phyloP scores from a whole-genome alignment of 1,140 invertebrate species.

The Brachionus koreanus region DNA sequence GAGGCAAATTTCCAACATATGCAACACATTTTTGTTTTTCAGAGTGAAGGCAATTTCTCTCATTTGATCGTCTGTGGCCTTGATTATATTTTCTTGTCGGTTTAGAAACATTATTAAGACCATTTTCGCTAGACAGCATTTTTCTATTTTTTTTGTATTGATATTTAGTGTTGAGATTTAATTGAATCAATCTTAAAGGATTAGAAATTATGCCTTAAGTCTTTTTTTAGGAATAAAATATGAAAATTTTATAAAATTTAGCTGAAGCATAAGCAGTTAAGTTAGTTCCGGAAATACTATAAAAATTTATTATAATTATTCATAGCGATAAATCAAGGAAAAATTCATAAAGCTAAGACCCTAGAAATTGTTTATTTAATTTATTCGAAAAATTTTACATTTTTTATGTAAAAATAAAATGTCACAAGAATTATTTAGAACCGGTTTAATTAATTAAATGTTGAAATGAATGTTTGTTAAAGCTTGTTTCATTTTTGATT shows the following conservation, averaged over 20 bases:
- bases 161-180: not conserved
- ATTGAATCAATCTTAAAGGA: not conserved
- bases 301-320: not conserved
- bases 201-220: not conserved
- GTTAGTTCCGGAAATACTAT: not conserved
- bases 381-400: no score
- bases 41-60: not conserved
- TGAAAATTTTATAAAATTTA: not conserved
- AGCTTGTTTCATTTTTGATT: no score
- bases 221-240: not conserved
- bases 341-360: no score
- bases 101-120: not conserved
- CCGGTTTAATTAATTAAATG: no score
- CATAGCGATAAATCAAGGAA: no score
- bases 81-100: not conserved
- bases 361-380: no score
- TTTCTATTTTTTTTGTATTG: not conserved
- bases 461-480: no score
- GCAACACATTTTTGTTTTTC: not conserved
- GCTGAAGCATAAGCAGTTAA: not conserved
- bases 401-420: no score
- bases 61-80: not conserved
- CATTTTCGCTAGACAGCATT: not conserved
- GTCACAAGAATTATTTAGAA: no score
- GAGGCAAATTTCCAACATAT: constrained; percentile 17